Percentiles rank a stretch among this genome's conserved stretches.
Conservation (phyloP, 2,888 invertebrate genomes). For the Drosophila subsilvestris region DNA sequence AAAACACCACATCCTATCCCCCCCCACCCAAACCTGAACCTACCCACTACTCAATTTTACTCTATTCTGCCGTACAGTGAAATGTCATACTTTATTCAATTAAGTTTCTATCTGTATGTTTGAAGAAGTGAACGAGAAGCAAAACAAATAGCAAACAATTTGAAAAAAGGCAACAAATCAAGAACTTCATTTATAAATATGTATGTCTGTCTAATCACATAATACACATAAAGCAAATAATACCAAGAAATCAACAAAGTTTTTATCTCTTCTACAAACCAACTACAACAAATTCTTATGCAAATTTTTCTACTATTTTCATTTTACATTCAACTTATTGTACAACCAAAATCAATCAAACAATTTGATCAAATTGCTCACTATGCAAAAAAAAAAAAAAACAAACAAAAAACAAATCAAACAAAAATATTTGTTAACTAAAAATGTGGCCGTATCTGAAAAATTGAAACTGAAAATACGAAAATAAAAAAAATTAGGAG, state of each 20-base stretch:
- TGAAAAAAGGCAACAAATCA: slow-evolving; percentile 14
- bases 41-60: slow-evolving; percentile 24
- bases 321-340: slow-evolving; percentile 69
- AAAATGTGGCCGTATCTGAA: slow-evolving; percentile 53
- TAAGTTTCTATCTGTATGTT: slow-evolving; percentile 61
- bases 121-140: slow-evolving; percentile 58
- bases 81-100: slow-evolving; percentile 61
- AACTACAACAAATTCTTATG: slow-evolving; percentile 73
- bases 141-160: slow-evolving; percentile 35
- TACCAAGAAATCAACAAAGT: slow-evolving; percentile 39
- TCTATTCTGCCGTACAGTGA: slow-evolving; percentile 23
- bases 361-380: slow-evolving; percentile 56
- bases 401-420: slow-evolving; percentile 54
- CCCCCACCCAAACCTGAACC: slow-evolving; percentile 8
- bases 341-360: slow-evolving; percentile 54
- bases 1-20: slow-evolving; percentile 24
- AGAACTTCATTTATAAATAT: slow-evolving; percentile 18
- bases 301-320: slow-evolving; percentile 77
- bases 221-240: slow-evolving; percentile 37
- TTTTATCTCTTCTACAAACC: slow-evolving; percentile 47
- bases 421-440: slow-evolving; percentile 38
- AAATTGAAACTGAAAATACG: slow-evolving; percentile 54
- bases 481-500: slow-evolving; percentile 86
- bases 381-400: slow-evolving; percentile 54
- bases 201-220: slow-evolving; percentile 26